These are phyloP conservation scores for Scaptomyza reducta DNA, from an alignment of 2,888 invertebrate genomes.

Conservation along the genomic window DNA sequence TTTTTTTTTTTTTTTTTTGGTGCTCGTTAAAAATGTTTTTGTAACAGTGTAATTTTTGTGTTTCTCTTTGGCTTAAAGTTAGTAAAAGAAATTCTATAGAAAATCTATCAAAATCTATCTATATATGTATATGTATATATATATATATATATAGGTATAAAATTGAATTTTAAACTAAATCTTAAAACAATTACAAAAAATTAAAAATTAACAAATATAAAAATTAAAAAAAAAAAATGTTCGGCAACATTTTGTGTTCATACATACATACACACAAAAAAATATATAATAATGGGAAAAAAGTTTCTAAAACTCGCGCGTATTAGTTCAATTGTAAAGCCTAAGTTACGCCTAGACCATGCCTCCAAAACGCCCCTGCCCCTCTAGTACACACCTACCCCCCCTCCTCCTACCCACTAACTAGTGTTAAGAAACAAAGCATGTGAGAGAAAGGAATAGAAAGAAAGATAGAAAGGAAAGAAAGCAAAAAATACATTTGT, in stretches of 20 bases:
- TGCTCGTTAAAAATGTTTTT: conserved; percentile 30
- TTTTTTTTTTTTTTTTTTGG: conserved; percentile 14
- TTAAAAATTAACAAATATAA: background rate
- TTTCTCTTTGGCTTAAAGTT: conserved; percentile 22
- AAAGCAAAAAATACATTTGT: conserved; percentile 79
- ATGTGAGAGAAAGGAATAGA: background rate
- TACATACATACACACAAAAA: conserved; percentile 1
- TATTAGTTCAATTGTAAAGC: conserved; percentile 75
- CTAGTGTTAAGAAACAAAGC: conserved; percentile 37
- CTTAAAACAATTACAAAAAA: conserved; percentile 15
- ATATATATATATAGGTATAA: conserved; percentile 60
- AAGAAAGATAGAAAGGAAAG: conserved; percentile 55
- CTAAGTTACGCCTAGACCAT: conserved; percentile 68
- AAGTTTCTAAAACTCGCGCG: conserved; percentile 74
- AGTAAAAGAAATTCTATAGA: conserved; percentile 12
- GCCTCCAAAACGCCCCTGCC: conserved; percentile 38
- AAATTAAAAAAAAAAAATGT: conserved; percentile 20
- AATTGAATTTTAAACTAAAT: conserved; percentile 68
- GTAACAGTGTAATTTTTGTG: conserved; percentile 22
- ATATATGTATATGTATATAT: conserved; percentile 30
- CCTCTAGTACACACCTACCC: background rate
- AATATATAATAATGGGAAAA: conserved; percentile 8
- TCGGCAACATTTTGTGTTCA: conserved; percentile 41
- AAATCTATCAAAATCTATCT: conserved; percentile 58
- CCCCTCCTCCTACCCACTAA: conserved; percentile 23